Conservation (phyloP, 1,140 invertebrate species). For the Orussus abietinus region DNA sequence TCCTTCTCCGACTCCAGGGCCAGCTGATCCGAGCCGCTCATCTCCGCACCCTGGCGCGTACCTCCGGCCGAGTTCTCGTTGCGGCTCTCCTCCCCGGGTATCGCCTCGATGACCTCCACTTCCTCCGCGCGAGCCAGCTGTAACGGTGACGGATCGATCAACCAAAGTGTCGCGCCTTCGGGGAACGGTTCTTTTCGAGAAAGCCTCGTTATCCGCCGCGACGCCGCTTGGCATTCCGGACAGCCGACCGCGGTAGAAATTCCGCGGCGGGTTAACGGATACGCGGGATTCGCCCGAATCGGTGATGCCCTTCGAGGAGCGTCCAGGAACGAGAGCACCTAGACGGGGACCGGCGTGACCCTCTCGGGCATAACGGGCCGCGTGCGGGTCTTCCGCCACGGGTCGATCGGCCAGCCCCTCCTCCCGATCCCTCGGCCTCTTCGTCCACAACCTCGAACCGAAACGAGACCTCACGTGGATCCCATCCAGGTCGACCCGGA, state of each 20-base stretch:
- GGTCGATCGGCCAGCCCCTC: constrained; percentile 38
- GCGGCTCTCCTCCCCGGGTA: constrained; percentile 54
- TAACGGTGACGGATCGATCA: constrained; percentile 25
- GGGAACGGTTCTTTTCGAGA: too few relatives aligned
- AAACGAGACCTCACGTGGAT: background rate
- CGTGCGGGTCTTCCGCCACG: constrained; percentile 33
- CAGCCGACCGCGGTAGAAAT: too few relatives aligned
- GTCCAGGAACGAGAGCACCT: constrained; percentile 9
- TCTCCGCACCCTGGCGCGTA: constrained; percentile 34
- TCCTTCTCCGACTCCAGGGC: constrained; percentile 66
- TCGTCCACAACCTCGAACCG: background rate
- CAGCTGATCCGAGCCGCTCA: constrained; percentile 59
- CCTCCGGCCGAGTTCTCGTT: constrained; percentile 45
- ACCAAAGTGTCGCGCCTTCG: too few relatives aligned
- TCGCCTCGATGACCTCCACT: constrained; percentile 62
- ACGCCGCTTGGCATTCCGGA: too few relatives aligned
- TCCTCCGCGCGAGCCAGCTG: constrained; percentile 58
- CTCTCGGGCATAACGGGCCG: constrained; percentile 42
- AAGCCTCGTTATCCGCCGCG: too few relatives aligned
- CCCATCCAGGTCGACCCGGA: background rate
- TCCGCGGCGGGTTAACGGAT: too few relatives aligned
- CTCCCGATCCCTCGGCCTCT: constrained; percentile 8
- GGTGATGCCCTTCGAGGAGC: constrained; percentile 21
- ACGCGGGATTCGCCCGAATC: too few relatives aligned
- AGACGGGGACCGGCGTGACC: constrained; percentile 26